Evolutionary conservation across 2,888 invertebrate genomes (phyloP).

Genomic region (Mongoloraphidia duomilia): DNA sequence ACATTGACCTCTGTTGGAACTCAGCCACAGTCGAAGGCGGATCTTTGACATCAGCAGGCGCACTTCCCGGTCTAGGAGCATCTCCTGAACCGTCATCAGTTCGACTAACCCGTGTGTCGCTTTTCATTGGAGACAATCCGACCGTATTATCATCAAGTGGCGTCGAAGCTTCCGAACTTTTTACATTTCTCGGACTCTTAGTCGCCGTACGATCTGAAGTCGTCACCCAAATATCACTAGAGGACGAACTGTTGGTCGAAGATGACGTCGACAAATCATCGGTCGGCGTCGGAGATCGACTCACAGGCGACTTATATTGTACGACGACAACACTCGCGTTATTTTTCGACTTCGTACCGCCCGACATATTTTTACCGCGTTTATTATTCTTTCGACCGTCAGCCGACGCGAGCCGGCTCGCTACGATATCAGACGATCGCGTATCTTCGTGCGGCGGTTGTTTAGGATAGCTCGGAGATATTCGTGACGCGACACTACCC

Average conservation of each 20-base stretch:
- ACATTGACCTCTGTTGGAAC: conserved; percentile 35
- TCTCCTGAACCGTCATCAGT: conserved; percentile 17
- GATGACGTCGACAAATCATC: conserved; percentile 27
- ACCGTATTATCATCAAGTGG: conserved; percentile 29
- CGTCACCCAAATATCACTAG: conserved; percentile 38
- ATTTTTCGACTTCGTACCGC: no score
- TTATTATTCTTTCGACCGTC: background rate
- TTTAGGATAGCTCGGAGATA: conserved; percentile 39
- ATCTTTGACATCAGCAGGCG: conserved; percentile 26
- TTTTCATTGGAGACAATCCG: background rate
- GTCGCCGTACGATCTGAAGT: conserved; percentile 35
- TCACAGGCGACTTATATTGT: conserved; percentile 4
- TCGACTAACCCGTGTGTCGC: conserved; percentile 21
- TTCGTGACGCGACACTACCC: conserved; percentile 25
- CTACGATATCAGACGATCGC: background rate
- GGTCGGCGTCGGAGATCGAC: conserved; percentile 23
- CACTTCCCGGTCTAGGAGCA: conserved; percentile 35
- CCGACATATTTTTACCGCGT: no score
- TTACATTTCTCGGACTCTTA: conserved; percentile 31
- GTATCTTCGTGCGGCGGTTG: conserved; percentile 26
- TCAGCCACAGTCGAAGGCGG: conserved; percentile 18
- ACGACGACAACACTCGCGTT: no score
- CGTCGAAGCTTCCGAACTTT: conserved; percentile 35
- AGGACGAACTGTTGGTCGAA: conserved; percentile 31
- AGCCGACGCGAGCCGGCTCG: background rate